Evolutionary conservation across 1,140 invertebrate genomes (phyloP).

Genomic region (Pinna nobilis): DNA sequence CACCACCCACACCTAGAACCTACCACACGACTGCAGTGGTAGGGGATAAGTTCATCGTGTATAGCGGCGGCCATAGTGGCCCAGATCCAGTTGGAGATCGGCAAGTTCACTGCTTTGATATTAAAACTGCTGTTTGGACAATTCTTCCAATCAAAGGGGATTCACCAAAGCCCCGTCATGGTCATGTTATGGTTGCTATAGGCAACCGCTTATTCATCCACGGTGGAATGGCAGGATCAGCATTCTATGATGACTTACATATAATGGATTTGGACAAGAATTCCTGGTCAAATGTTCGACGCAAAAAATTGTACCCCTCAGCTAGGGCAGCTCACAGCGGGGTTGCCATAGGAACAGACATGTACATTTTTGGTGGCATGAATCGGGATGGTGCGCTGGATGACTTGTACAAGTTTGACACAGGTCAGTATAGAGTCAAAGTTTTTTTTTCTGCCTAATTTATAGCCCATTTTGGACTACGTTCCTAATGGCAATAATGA

Average conservation of each 20-base stretch:
- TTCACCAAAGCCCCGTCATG: slow-evolving; percentile 72
- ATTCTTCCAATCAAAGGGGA: slow-evolving; percentile 63
- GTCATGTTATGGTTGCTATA: slow-evolving; percentile 70
- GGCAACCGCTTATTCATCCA: slow-evolving; percentile 70
- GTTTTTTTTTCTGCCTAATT: neutral
- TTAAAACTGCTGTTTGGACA: slow-evolving; percentile 61
- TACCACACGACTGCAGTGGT: slow-evolving; percentile 66
- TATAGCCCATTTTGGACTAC: too few relatives aligned
- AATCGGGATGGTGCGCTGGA: slow-evolving; percentile 70
- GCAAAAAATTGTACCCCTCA: slow-evolving; percentile 64
- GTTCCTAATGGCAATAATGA: too few relatives aligned
- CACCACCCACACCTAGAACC: slow-evolving; percentile 68
- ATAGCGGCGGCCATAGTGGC: slow-evolving; percentile 72
- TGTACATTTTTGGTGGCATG: slow-evolving; percentile 74
- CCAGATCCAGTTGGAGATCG: slow-evolving; percentile 71
- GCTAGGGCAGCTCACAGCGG: slow-evolving; percentile 71
- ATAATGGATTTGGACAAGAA: slow-evolving; percentile 70
- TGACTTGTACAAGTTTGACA: slow-evolving; percentile 70
- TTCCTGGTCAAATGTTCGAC: slow-evolving; percentile 65
- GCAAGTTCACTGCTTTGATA: slow-evolving; percentile 71
- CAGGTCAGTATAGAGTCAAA: slow-evolving; percentile 50
- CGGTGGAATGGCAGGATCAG: slow-evolving; percentile 72
- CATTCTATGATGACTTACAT: slow-evolving; percentile 73
- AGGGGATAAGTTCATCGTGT: slow-evolving; percentile 70
- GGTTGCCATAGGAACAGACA: slow-evolving; percentile 53